Base-by-base conservation (phyloP, 2,113 vertebrate genomes). In the Pleuronectes platessa region DNA sequence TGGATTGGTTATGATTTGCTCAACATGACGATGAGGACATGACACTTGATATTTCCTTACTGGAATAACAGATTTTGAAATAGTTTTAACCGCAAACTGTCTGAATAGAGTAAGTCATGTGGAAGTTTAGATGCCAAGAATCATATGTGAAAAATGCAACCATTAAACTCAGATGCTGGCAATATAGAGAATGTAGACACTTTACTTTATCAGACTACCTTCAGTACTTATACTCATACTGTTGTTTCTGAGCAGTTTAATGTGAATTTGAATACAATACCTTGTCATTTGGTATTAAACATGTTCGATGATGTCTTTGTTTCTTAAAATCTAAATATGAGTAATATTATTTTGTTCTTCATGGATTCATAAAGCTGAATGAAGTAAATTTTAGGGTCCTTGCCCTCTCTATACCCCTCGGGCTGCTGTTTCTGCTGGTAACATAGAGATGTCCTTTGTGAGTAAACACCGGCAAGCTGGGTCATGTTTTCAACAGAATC, bases 381-480 rank as follows among this genome's bases (percentile, higher is more conserved):
- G 37, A 53, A 7, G 2, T 18, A 6, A 31, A 58, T 15, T 5
- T 49, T 35, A 20, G 31, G 31, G 31, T 31, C 31, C 31, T 31
- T 31, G 31, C 14, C 6, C 4, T 53, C 1, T 20, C 49, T 12
- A 14, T 12, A 14, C 10, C 68, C 81, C 72, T 60, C 49, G 58
- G 71, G 86, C 61, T 51, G 3, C 12, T 64, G 55, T 49, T 45
- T 5, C 45, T 24, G 6, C 53, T 37, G 45, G 72, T 23, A 42
- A 71, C 47, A 51, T 18, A 6, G 15, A 1, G 15, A 51, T 51
- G 47, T 51, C 47, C 14, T 14, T 47, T 31, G 60, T 51, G 70
- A 51, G 10, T 20, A 20, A 58, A 61, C 17, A 40, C 23, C 6
- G 49, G 72, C 84, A 71, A 15, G 84, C 21, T 75, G 49, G 9